Evolutionary conservation across 2,797 vertebrate genomes (phyloP).

Genomic region (Sardinella longiceps): DNA sequence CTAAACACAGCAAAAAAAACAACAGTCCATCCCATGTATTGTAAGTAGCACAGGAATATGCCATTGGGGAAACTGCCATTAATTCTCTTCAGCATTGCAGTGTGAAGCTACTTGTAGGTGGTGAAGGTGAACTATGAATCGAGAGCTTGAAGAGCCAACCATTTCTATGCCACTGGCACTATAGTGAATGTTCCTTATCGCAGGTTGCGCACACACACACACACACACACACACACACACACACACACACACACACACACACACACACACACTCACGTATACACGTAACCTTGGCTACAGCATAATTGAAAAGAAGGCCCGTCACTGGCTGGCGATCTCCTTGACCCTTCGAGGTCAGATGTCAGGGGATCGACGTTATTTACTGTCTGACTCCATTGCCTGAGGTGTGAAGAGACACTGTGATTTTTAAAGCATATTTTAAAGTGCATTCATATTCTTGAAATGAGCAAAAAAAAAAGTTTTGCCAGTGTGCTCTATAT

Average conservation of each 20-base stretch:
- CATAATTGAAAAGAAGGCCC: not conserved
- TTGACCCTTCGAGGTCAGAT: not conserved
- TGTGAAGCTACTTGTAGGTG: not conserved
- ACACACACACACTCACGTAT: conserved; percentile 49
- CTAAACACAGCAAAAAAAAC: no score
- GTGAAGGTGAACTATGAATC: not conserved
- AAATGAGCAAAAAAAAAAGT: not conserved
- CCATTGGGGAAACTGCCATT: no score
- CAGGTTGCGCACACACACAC: conserved; percentile 52
- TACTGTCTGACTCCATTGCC: not conserved
- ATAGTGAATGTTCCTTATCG: not conserved
- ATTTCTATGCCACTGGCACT: not conserved
- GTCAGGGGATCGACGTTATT: not conserved
- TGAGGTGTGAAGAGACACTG: not conserved
- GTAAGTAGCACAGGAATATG: no score
- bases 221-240: conserved; percentile 46
- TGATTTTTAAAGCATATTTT: conserved; percentile 5
- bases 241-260: conserved; percentile 43
- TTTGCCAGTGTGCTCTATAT: not conserved
- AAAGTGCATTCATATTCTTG: not conserved
- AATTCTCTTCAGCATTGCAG: not conserved
- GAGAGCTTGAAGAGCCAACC: not conserved
- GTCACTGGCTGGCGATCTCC: not conserved
- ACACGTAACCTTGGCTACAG: not conserved
- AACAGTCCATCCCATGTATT: no score